Base-by-base conservation (phyloP, 1,140 invertebrate genomes). In the Aradophagus sp. region DNA sequence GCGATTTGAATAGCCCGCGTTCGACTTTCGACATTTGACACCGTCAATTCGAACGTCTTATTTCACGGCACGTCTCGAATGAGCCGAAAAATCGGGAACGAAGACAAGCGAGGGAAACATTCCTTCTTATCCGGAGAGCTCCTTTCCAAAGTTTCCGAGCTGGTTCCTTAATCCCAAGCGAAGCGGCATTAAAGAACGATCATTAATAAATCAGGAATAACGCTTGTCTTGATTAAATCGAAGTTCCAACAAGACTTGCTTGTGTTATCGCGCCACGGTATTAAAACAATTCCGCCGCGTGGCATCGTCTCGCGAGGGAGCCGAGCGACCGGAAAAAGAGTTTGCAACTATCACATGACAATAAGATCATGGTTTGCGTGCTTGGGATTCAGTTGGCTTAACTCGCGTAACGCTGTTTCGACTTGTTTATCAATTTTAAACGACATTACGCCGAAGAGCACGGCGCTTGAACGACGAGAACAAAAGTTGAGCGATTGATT, bases 281-380 rank as follows among this genome's bases (percentile, higher is more conserved):
- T 59, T 15, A 59, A 48, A 48, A 48, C 31, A 39, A 32, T 45
- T 45, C 10, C 1, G 8, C 12, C 8, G 12, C n/a, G n/a, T n/a
- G 8, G 41, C 14, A 44, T 45, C 13, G 39, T 32, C 16, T 32
- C 39, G 11, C 31, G 19, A 55, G 52, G 31, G 31, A 52, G 26
- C 23, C 19, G 23, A 17, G n/a, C 5, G n/a, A 8, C 11, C n/a
- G 14, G 41, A 12, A 48, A 42, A 48, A 53, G 34, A 53, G 38
- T 42, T 55, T 55, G 26, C 39, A 55, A 55, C 26, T 42, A 35
- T n/a, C n/a, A n/a, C n/a, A n/a, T n/a, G n/a, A n/a, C n/a, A 31
- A 55, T 8, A 23, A 44, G 50, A 55, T 32, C 29, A 55, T 35
- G 19, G 17, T n/a, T 34, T 35, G n/a, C 27, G 39, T 42, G 26